Base-by-base conservation (phyloP, 2,797 vertebrate genomes). In the Alcedo atthis region DNA sequence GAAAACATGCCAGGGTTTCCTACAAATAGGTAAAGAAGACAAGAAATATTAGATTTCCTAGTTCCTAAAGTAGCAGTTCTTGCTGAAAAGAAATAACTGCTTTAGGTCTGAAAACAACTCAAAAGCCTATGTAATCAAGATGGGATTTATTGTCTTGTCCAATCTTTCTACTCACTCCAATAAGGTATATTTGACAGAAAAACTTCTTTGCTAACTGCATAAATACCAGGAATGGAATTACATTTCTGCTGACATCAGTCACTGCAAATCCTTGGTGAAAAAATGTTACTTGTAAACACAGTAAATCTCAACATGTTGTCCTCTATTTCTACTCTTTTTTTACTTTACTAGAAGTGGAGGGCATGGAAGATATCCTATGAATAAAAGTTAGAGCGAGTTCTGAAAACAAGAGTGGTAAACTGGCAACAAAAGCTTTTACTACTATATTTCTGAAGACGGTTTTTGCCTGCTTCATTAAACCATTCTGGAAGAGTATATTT, bases 171-270 rank as follows among this genome's bases (percentile, higher is more conserved):
- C 37, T 79, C 25, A 42, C 25, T 85, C 53, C 69, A 16, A 40
- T 28, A 83, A 94, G 78, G 62, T 58, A 35, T n/a, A 77, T 68
- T 89, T 91, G 90, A 91, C 48, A 91, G 35, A 93, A 59, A 66
- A 87, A 68, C 40, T 80, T 89, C 48, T 63, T 25, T 61, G 48
- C 49, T 86, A 77, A 73, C 74, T 58, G 26, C 45, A 61, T 89
- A 89, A 92, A 84, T 85, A 85, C 35, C 5, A 4, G 58, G 45
- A 90, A 91, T 80, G 54, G 80, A 91, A 93, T 93, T 87, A 85
- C 51, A 53, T 10, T 94, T 49, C 46, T 61, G 53, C 57, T 63
- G 76, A 11, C 57, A 90, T 87, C 63, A 86, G 75, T 91, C 67
- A 49, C 40, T 81, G 58, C 35, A 85, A 59, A 69, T 84, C 49